These are phyloP conservation scores for Irena cyanogastra DNA, from an alignment of 2,113 vertebrate genomes.

Conservation along the genomic window DNA sequence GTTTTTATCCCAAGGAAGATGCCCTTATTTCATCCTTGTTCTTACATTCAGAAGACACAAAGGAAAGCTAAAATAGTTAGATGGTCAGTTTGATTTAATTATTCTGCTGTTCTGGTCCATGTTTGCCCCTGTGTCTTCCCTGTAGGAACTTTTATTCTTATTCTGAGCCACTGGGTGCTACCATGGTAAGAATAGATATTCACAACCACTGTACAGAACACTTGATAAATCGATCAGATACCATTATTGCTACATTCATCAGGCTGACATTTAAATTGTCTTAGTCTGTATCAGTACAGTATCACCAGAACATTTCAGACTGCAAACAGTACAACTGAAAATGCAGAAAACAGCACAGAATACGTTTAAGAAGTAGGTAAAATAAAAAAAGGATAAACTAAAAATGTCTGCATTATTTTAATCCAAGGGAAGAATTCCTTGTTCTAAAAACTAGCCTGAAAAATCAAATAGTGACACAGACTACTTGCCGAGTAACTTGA, in stretches of 20 bases:
- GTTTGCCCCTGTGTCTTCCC: background rate
- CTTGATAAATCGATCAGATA: background rate
- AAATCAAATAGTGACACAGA: background rate
- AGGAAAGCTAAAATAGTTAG: background rate
- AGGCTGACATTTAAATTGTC: conserved; percentile 17
- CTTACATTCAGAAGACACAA: background rate
- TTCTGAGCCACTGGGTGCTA: background rate
- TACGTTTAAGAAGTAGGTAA: background rate
- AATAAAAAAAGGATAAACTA: background rate
- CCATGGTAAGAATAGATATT: background rate
- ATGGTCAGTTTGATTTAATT: background rate
- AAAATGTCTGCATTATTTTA: background rate
- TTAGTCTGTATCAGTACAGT: background rate
- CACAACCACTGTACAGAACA: background rate
- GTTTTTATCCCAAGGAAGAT: background rate
- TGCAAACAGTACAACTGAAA: background rate
- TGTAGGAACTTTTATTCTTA: background rate
- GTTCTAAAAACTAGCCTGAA: background rate
- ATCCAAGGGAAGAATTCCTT: background rate
- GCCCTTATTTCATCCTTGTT: background rate
- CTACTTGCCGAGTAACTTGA: background rate
- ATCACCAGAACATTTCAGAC: background rate
- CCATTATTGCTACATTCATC: background rate
- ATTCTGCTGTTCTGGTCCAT: background rate
- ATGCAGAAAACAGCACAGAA: background rate